A percentile compares a stretch with the other conserved stretches of the same genome.
Conservation (phyloP, 2,888 invertebrate species). For the Eustalomyia histrio region DNA sequence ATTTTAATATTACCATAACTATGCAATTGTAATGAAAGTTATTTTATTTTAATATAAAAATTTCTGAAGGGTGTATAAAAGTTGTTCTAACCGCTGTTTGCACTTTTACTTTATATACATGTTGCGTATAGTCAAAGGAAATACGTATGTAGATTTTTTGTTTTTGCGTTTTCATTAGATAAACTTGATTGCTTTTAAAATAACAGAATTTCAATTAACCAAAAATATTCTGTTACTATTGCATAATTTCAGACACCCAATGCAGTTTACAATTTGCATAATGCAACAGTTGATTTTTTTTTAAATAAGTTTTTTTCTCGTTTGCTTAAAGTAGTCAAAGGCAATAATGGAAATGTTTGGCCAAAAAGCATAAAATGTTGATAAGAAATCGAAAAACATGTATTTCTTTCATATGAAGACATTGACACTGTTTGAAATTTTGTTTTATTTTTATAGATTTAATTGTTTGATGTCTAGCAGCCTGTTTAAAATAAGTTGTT, state of each 20-base stretch:
- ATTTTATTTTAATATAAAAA: no score
- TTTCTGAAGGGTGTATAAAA: neutral
- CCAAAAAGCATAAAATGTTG: constrained; percentile 8
- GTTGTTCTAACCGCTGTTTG: neutral
- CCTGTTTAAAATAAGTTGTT: neutral
- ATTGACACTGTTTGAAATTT: constrained; percentile 48
- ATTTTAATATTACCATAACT: no score
- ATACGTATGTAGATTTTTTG: neutral
- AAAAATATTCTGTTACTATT: constrained; percentile 10
- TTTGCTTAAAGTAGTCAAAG: neutral
- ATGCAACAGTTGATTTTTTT: constrained; percentile 25
- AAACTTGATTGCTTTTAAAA: neutral
- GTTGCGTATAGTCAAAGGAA: neutral
- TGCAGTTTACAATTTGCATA: constrained; percentile 12
- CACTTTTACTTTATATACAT: constrained; percentile 1
- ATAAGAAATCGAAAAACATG: constrained; percentile 6
- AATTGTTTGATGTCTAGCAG: neutral
- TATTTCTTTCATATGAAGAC: constrained; percentile 6
- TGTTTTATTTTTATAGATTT: neutral
- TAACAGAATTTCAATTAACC: constrained; percentile 16
- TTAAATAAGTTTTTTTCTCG: constrained; percentile 2
- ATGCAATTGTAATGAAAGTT: no score
- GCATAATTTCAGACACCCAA: constrained; percentile 18
- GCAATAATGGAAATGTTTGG: neutral
- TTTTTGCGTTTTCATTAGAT: neutral